A percentile compares a stretch with the other conserved stretches of the same genome.
These are phyloP conservation scores for Melanchra persicariae DNA, from an alignment of 2,888 invertebrate species.

Conservation along the genomic window DNA sequence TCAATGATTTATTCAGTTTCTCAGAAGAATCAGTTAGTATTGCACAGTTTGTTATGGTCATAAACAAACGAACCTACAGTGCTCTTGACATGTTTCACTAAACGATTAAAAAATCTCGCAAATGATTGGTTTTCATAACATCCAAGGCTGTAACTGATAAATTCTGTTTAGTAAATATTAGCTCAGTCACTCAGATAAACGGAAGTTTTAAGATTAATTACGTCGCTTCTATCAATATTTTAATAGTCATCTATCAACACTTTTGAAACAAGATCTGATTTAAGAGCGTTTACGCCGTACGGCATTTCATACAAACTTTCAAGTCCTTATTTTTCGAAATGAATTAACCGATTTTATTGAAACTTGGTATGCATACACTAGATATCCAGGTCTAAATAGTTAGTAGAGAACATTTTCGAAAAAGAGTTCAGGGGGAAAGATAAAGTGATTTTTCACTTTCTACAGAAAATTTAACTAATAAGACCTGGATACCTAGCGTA, in stretches of 20 bases:
- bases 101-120: background rate
- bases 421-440: no score
- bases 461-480: no score
- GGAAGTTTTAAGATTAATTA: constrained; percentile 57
- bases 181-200: constrained; percentile 51
- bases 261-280: constrained; percentile 48
- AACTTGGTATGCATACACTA: no score
- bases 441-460: no score
- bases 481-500: no score
- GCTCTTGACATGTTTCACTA: background rate
- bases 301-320: constrained; percentile 6
- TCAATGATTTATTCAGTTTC: background rate
- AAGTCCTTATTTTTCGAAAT: no score
- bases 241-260: constrained; percentile 53
- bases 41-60: background rate
- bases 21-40: background rate
- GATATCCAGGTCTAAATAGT: no score
- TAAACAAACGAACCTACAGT: background rate
- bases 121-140: constrained; percentile 14
- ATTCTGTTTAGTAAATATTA: constrained; percentile 33
- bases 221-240: constrained; percentile 53
- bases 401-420: no score
- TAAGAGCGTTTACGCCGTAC: no score
- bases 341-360: no score
- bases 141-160: constrained; percentile 32